phyloP scores from a whole-genome alignment of 2,113 vertebrate species.

The Oreochromis niloticus region DNA sequence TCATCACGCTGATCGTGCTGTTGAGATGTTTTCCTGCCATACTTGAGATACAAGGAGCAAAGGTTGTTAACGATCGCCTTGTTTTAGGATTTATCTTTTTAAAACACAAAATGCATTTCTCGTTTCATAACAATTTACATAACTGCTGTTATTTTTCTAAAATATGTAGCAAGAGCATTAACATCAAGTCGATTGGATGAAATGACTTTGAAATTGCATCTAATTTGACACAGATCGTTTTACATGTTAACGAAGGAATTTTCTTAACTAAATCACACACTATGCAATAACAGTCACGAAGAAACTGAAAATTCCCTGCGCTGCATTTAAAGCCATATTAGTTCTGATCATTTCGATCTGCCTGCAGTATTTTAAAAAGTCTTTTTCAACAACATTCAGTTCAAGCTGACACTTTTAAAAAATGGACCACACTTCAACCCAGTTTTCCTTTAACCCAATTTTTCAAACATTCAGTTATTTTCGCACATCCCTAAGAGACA shows the following conservation, averaged over 20 bases:
- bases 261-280: background rate
- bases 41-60: background rate
- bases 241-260: slow-evolving; percentile 12
- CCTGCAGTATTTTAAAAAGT: slow-evolving; percentile 12
- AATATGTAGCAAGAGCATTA: background rate
- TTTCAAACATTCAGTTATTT: slow-evolving; percentile 59
- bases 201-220: background rate
- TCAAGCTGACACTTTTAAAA: slow-evolving; percentile 32
- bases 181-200: background rate
- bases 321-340: slow-evolving; percentile 31
- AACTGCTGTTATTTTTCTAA: background rate
- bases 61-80: background rate
- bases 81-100: background rate
- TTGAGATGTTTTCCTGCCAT: background rate
- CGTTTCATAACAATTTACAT: background rate
- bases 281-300: background rate
- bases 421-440: slow-evolving; percentile 56
- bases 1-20: background rate
- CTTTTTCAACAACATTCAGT: slow-evolving; percentile 6
- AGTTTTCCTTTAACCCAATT: slow-evolving; percentile 62
- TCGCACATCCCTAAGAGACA: slow-evolving; percentile 52
- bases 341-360: slow-evolving; percentile 20
- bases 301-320: background rate
- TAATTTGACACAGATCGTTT: slow-evolving; percentile 24
- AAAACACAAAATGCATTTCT: background rate